A percentile compares a stretch with the other conserved stretches of the same genome.
Conservation (phyloP, 30 jellyfish, hydroid and myxozoan genomes). For the Cassiopea andromeda region DNA sequence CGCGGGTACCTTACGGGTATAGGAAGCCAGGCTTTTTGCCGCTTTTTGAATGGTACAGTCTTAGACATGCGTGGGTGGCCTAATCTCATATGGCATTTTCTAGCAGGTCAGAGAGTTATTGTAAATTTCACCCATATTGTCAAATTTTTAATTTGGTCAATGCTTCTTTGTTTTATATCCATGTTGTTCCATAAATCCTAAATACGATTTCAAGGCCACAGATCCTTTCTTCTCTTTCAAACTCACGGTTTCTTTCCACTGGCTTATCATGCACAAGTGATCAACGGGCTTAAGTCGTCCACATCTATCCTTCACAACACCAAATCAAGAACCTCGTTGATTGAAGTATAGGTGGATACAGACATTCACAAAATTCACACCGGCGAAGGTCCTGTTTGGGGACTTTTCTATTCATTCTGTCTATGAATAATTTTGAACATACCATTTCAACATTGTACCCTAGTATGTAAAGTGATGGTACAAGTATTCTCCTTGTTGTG, state of each 20-base stretch:
- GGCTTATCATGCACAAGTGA: not conserved
- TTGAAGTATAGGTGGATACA: no score
- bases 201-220: conserved; percentile 16
- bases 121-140: conserved; percentile 22
- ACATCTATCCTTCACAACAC: no score
- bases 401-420: no score
- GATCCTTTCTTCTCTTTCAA: conserved; percentile 17
- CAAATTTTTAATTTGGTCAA: conserved; percentile 52
- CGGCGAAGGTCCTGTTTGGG: no score
- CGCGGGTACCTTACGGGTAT: no score
- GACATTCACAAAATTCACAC: no score
- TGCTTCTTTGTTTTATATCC: conserved; percentile 43
- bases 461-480: no score
- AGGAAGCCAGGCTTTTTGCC: not conserved
- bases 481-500: no score
- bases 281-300: no score
- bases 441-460: no score
- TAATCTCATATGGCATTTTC: conserved; percentile 6
- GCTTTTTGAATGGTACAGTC: conserved; percentile 1
- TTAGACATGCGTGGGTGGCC: conserved; percentile 62
- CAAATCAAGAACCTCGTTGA: no score
- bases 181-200: conserved; percentile 4
- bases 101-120: conserved; percentile 43
- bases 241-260: conserved; percentile 39
- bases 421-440: no score